These are phyloP conservation scores for Baccha elongata DNA, from an alignment of 2,888 invertebrate species.

Conservation along the genomic window DNA sequence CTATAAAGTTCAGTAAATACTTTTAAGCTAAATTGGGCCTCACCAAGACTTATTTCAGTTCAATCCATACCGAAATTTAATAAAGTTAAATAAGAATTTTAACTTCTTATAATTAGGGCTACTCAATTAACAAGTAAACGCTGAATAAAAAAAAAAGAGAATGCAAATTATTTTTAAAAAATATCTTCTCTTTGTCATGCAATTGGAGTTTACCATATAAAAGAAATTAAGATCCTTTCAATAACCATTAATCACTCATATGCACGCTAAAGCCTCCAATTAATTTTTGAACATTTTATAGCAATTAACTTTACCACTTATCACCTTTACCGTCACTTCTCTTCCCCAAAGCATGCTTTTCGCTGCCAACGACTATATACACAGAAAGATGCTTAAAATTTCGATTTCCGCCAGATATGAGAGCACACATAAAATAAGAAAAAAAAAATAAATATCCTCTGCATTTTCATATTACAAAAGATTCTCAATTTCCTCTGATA, in stretches of 20 bases:
- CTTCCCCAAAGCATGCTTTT: background rate
- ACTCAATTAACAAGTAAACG: too few species aligned
- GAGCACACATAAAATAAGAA: background rate
- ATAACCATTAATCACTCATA: slow-evolving; percentile 8
- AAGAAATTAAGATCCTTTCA: background rate
- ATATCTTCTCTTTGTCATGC: too few species aligned
- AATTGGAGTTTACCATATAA: background rate
- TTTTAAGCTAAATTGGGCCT: too few species aligned
- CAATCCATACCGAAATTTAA: too few species aligned
- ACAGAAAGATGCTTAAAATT: slow-evolving; percentile 39
- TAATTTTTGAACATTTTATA: slow-evolving; percentile 25
- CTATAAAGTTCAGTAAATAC: too few species aligned
- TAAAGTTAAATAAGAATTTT: too few species aligned
- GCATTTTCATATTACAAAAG: slow-evolving; percentile 35
- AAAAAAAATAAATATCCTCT: slow-evolving; percentile 15
- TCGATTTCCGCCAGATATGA: slow-evolving; percentile 38
- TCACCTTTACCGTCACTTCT: slow-evolving; percentile 13
- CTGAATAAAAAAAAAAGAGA: too few species aligned
- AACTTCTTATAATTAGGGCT: too few species aligned
- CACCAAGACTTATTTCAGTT: too few species aligned
- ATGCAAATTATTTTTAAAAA: too few species aligned
- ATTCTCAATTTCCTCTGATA: slow-evolving; percentile 49
- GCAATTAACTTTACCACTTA: slow-evolving; percentile 19
- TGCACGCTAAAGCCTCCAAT: slow-evolving; percentile 13
- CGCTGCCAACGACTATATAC: background rate